Evolutionary conservation across 1,140 invertebrate genomes (phyloP), one percentile per base, ranked within the genome.

Genomic region (Orussus abietinus): DNA sequence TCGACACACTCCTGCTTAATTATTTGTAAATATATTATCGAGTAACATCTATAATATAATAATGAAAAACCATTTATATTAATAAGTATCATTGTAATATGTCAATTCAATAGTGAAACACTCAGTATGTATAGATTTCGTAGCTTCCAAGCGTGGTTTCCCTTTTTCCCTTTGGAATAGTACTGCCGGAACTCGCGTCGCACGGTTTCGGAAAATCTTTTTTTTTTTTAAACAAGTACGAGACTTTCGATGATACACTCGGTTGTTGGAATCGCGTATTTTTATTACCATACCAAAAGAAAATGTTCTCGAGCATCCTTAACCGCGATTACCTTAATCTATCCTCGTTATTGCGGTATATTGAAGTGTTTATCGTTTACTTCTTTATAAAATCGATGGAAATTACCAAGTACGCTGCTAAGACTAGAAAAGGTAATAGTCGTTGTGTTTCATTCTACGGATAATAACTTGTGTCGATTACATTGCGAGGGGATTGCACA

Each of bases 21-120:
- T 63, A 62, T 63, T 64, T 64, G 62, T 64, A 64, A 64, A 64
- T 64, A 64, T 64, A 64, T 64, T 64, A 63, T 63, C 53, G 55
- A 62, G 58, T 64, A 64, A 64, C 60, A 64, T 63, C 62, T 63
- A 64, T 64, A 61, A 62, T 64, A 62, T 64, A 63, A 58, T 64
- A 61, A 64, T 64, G 62, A 63, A 64, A 64, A 64, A 64, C 55
- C 60, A 64, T 64, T 52, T 58, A 63, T 56, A 64, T 54, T 58
- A 57, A 57, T 64, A 53, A 49, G 53, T 62, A 56, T 62, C 59
- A 54, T 59, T 49, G 49, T 62, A 64, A 62, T 64, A 61, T 57
- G 55, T 59, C 47, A 61, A 60, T 62, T 41, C 53, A 38, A 52
- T 62, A 59, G 53, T 62, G 61, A 60, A 62, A 62, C 60, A 61